phyloP scores from a whole-genome alignment of 2,888 invertebrate genomes.

The Carabus problematicus region DNA sequence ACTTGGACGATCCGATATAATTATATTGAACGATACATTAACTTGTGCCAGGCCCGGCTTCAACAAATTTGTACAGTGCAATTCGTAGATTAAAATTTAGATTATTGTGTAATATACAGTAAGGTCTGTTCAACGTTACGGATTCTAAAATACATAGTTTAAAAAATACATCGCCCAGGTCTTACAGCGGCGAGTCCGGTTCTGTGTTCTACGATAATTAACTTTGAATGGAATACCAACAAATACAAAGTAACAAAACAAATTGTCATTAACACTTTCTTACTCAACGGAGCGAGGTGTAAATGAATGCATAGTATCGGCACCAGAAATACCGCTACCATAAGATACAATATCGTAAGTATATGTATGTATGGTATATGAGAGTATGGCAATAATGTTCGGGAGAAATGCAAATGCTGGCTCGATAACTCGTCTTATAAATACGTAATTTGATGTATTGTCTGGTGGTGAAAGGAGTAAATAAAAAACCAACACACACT shows the following conservation, averaged over 20 bases:
- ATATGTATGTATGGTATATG: not conserved
- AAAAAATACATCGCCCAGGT: no score
- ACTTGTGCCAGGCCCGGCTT: no score
- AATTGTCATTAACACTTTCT: conserved; percentile 8
- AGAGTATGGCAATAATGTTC: no score
- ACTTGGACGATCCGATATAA: no score
- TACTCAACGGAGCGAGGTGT: not conserved
- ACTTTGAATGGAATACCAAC: not conserved
- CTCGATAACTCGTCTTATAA: not conserved
- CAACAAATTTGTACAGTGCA: no score
- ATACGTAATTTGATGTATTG: conserved; percentile 22
- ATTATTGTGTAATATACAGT: no score
- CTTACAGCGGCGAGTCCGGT: not conserved
- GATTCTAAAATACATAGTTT: no score
- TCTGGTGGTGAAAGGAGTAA: conserved; percentile 18
- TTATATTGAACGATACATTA: no score
- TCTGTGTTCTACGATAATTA: not conserved
- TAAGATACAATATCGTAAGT: no score
- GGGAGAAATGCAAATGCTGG: not conserved
- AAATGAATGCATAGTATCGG: no score
- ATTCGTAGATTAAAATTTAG: no score
- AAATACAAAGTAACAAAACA: not conserved
- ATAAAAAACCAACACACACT: not conserved
- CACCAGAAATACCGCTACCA: no score
- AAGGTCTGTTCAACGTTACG: conserved; percentile 1